Evolutionary conservation across 2,113 vertebrate genomes (phyloP), one percentile per base, ranked within the genome.

Genomic region (Hemicordylus capensis): DNA sequence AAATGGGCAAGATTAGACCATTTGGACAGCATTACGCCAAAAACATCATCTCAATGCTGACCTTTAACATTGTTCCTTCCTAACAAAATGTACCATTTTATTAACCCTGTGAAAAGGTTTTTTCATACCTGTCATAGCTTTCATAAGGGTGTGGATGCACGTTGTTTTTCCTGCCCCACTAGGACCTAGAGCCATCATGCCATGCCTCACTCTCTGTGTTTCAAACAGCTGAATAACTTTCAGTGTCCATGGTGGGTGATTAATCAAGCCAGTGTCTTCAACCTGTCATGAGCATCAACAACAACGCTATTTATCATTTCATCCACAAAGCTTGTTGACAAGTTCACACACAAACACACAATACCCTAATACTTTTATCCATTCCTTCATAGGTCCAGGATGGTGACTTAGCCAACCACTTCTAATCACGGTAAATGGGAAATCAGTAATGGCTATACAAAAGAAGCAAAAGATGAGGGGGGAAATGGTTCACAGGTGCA

Each of bases 171-270:
- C 99, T 2, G 99, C 95, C 28, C 98, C 98, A 37, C 99, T 99
- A 2, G 99, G 98, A 39, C 99, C 99, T 54, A 99, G 88, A 1
- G 98, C 95, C 99, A 99, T 99, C 96, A 99, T 96, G 9, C 98
- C 98, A 44, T 99, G 98, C 24, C 98, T 96, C 69, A 99, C 99
- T 80, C 93, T 95, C 94, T 99, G 98, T 0, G 97, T 98, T 95
- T 99, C 98, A 93, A 97, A 99, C 46, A 99, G 95, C 88, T 99
- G 98, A 87, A 99, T 98, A 89, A 99, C 91, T 94, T 99, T 99
- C 87, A 98, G 95, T 89, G 97, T 99, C 98, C 99, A 99, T 28
- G 98, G 97, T 84, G 96, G 97, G 78, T 99, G 98, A 89, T 95
- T 97, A 90, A 99, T 96, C 87, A 99, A 96, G 80, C 98, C 98